Percentiles rank a stretch among this genome's conserved stretches.
phyloP scores from a whole-genome alignment of 2,113 vertebrate genomes.

The Hypanus sabinus region DNA sequence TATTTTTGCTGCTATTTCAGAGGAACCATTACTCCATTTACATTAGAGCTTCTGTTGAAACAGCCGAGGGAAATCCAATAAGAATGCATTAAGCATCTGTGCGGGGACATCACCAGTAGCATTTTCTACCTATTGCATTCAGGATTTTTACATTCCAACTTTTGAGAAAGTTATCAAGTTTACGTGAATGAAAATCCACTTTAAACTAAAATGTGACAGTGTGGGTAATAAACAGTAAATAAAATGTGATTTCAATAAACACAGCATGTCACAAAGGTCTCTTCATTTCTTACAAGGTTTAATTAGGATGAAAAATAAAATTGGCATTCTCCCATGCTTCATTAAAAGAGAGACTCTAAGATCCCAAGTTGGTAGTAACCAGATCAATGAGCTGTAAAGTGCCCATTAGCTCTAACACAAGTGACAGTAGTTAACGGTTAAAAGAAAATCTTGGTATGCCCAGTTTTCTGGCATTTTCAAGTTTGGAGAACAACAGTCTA shows the following conservation, averaged over 20 bases:
- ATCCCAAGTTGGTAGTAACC: neutral
- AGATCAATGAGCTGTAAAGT: neutral
- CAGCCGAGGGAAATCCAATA: neutral
- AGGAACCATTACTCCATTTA: neutral
- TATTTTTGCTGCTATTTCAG: neutral
- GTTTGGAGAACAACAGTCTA: neutral
- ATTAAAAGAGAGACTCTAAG: neutral
- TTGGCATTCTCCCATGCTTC: neutral
- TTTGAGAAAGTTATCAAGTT: neutral
- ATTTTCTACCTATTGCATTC: neutral
- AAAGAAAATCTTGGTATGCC: neutral
- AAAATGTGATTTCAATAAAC: neutral
- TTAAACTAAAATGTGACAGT: neutral
- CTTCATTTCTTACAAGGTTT: neutral
- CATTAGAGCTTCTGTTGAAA: conserved; percentile 9
- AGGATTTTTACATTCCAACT: neutral
- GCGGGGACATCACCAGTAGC: neutral
- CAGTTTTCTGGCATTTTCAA: neutral
- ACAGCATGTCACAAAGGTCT: neutral
- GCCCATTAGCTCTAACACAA: neutral
- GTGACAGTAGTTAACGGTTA: neutral
- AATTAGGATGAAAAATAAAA: neutral
- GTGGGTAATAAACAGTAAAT: neutral
- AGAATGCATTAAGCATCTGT: conserved; percentile 1
- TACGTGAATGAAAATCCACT: neutral